A percentile compares a stretch with the other conserved stretches of the same genome.
Conservation (phyloP, 2,888 invertebrate species). For the Microplitis manilae region DNA sequence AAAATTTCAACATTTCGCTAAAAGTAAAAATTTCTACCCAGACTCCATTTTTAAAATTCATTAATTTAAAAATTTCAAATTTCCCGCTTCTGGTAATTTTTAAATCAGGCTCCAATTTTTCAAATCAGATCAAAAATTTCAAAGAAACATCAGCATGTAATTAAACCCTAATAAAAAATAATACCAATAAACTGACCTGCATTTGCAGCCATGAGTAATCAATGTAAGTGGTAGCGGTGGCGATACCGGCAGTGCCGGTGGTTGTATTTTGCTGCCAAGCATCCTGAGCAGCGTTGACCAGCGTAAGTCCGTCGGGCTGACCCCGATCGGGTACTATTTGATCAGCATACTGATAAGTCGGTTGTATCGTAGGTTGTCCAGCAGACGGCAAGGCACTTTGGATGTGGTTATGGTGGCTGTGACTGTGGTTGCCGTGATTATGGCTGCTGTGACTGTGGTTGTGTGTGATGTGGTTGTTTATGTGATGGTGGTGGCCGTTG, state of each 20-base stretch:
- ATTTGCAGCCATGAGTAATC: constrained; percentile 71
- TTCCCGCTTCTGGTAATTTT: too few species aligned
- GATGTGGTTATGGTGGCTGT: constrained; percentile 47
- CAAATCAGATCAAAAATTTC: too few species aligned
- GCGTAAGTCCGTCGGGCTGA: constrained; percentile 63
- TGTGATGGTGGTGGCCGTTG: constrained; percentile 6
- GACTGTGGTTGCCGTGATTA: constrained; percentile 17
- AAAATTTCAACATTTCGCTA: too few species aligned
- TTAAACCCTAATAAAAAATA: not conserved
- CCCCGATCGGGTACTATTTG: constrained; percentile 70
- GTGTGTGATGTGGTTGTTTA: constrained; percentile 8
- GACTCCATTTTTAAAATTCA: too few species aligned
- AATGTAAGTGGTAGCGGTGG: constrained; percentile 65
- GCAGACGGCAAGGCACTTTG: constrained; percentile 57
- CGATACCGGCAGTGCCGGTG: constrained; percentile 53
- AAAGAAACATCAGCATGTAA: too few species aligned
- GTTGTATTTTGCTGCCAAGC: constrained; percentile 64
- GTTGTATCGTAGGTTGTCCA: constrained; percentile 61
- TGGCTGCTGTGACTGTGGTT: constrained; percentile 20
- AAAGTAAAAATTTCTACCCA: too few species aligned
- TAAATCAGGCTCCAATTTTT: too few species aligned
- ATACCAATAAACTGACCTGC: constrained; percentile 58
- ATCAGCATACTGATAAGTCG: constrained; percentile 68
- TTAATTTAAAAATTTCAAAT: too few species aligned
- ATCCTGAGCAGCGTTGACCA: constrained; percentile 62